Percentiles rank a stretch among this genome's conserved stretches.
Evolutionary conservation across 2,888 invertebrate genomes (phyloP).

Genomic region (Lamellibrachia satsuma): DNA sequence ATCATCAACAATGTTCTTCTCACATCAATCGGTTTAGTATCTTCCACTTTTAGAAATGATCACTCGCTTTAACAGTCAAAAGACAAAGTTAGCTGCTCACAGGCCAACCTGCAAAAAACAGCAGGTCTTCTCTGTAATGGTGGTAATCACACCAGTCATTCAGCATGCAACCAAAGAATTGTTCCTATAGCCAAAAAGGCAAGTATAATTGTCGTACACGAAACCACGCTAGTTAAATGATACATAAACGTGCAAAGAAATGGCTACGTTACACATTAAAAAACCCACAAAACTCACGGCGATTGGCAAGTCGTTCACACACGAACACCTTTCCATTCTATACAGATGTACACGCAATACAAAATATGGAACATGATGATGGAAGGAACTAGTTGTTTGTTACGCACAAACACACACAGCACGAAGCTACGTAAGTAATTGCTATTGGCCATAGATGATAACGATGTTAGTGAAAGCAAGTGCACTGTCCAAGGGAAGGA

Average conservation of each 20-base stretch:
- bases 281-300: neutral
- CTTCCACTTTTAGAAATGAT: neutral
- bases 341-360: neutral
- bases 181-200: constrained; percentile 9
- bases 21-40: neutral
- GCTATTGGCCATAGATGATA: neutral
- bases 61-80: neutral
- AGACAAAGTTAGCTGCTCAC: neutral
- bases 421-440: constrained; percentile 12
- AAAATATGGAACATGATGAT: neutral
- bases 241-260: constrained; percentile 9
- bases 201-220: neutral
- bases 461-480: constrained; percentile 12
- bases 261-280: neutral
- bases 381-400: neutral
- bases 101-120: neutral
- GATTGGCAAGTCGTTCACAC: neutral
- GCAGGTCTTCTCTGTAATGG: neutral
- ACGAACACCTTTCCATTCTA: constrained; percentile 13
- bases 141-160: neutral
- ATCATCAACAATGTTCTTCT: neutral
- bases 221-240: constrained; percentile 6
- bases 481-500: neutral
- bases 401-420: neutral
- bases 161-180: constrained; percentile 11